phyloP scores from a whole-genome alignment of 2,888 invertebrate species.

The Lysandra bellargus region DNA sequence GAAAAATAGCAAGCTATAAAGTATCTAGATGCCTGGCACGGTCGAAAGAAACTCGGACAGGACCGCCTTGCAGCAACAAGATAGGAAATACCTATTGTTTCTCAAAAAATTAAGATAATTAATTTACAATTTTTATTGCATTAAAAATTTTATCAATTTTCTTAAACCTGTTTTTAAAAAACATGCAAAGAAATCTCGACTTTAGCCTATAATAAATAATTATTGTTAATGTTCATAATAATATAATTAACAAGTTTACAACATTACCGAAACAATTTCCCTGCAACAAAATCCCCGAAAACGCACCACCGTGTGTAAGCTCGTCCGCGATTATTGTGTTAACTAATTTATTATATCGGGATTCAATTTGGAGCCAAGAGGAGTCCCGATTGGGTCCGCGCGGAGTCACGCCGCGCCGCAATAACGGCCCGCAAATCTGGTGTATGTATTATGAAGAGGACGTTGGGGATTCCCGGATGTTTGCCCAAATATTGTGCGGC shows the following conservation, averaged over 20 bases:
- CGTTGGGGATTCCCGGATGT: conserved; percentile 74
- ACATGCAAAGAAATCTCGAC: no score
- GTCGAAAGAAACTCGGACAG: no score
- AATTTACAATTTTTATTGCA: no score
- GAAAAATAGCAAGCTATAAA: no score
- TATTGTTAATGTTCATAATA: no score
- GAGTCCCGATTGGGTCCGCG: conserved; percentile 18
- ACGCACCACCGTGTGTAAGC: conserved; percentile 37
- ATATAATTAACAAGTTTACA: background rate
- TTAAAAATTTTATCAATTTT: no score
- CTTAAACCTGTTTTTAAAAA: no score
- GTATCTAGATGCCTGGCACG: no score
- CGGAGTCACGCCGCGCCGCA: conserved; percentile 34
- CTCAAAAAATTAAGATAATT: no score
- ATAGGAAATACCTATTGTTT: no score
- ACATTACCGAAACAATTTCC: background rate
- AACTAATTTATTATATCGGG: conserved; percentile 41
- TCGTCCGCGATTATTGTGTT: conserved; percentile 11
- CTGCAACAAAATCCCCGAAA: background rate
- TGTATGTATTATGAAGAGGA: conserved; percentile 71
- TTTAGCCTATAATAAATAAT: no score
- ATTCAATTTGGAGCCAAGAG: conserved; percentile 56
- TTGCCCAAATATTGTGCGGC: conserved; percentile 45
- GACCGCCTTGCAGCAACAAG: no score
- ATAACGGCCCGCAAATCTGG: conserved; percentile 47